These are phyloP conservation scores for Saguinus midas DNA, from an alignment of 2,113 vertebrate genomes.

Conservation along the genomic window DNA sequence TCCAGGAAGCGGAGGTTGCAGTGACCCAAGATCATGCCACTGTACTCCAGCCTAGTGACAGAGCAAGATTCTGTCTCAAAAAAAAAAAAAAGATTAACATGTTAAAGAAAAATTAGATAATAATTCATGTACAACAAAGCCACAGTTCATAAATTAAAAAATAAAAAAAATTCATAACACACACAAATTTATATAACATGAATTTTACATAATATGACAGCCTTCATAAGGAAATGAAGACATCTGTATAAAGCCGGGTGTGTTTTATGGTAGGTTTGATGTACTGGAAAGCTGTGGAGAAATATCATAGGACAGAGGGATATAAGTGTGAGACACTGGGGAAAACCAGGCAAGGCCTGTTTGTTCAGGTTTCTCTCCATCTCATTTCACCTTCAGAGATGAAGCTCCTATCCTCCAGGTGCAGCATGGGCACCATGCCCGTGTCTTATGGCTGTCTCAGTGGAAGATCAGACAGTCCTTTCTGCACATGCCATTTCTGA, in stretches of 20 bases:
- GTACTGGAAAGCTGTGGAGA: not conserved
- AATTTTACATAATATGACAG: not conserved
- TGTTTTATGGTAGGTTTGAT: not conserved
- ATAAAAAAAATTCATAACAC: too few relatives aligned
- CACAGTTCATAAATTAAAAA: too few relatives aligned
- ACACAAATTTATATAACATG: not conserved
- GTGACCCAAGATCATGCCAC: too few relatives aligned
- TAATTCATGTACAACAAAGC: not conserved
- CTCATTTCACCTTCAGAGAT: not conserved
- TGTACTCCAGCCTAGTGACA: too few relatives aligned
- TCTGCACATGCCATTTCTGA: not conserved
- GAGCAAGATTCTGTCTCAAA: too few relatives aligned
- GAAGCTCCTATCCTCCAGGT: too few relatives aligned
- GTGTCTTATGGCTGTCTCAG: not conserved
- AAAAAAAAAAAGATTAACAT: not conserved
- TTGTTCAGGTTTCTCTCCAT: not conserved
- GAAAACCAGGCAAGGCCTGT: not conserved
- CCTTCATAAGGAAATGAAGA: not conserved
- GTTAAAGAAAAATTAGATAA: not conserved
- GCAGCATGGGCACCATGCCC: not conserved
- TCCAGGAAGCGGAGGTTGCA: too few relatives aligned
- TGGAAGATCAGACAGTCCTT: not conserved
- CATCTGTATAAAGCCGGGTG: not conserved
- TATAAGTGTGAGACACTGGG: not conserved
- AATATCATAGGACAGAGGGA: not conserved